Percentiles rank a stretch among this genome's conserved stretches.
Conservation (phyloP, 2,113 vertebrate species). For the Martes martes region DNA sequence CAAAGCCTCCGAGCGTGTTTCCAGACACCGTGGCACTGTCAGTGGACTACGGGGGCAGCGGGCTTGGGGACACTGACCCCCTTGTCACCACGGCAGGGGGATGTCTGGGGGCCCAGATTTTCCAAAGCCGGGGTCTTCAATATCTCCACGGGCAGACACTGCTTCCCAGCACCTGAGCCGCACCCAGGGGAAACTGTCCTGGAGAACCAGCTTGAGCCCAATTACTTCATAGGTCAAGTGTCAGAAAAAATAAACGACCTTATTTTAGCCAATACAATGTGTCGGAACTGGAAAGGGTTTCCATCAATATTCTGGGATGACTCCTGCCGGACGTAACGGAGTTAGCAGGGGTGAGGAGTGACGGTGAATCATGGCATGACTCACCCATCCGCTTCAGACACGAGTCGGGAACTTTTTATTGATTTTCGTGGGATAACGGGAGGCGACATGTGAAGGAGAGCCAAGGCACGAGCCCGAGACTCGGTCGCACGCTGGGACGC, state of each 20-base stretch:
- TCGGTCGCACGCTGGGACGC: neutral
- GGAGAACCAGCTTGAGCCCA: fast-evolving
- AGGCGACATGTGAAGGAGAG: neutral
- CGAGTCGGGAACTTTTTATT: neutral
- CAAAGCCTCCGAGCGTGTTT: neutral
- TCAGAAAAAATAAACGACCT: neutral
- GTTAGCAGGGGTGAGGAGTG: neutral
- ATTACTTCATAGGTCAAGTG: neutral
- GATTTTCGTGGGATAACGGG: neutral
- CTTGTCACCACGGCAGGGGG: fast-evolving
- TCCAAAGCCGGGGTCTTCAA: neutral
- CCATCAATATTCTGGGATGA: slow-evolving; percentile 1
- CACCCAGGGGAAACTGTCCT: neutral
- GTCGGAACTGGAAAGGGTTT: neutral
- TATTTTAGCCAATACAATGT: neutral
- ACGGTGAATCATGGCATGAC: slow-evolving; percentile 47
- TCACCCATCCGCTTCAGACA: slow-evolving; percentile 17
- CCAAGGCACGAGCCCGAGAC: neutral
- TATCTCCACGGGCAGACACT: neutral
- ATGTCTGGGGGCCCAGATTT: neutral
- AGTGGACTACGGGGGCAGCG: fast-evolving
- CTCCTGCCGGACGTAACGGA: slow-evolving; percentile 16
- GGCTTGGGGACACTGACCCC: fast-evolving
- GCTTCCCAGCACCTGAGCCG: neutral
- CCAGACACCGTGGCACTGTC: fast-evolving